Base-by-base conservation (phyloP, 2,888 invertebrate species). In the Cephus nigrinus region DNA sequence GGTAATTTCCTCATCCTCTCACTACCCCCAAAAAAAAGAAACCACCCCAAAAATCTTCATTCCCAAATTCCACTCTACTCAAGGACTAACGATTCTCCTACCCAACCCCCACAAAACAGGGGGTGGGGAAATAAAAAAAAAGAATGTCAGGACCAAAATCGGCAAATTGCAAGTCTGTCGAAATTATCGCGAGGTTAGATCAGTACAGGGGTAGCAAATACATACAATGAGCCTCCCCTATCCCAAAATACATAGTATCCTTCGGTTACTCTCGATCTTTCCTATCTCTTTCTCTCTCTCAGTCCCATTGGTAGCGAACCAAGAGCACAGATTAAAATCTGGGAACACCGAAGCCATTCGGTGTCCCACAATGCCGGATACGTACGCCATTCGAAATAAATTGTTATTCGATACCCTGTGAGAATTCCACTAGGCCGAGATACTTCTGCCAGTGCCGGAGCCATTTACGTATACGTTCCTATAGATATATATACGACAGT, bases 351-450 rank as follows among this genome's bases (percentile, higher is more conserved):
- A 32, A 71, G 71, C 71, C 71, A 71, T 71, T 40, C 71, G 71
- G 71, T 30, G 71, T 71, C 31, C 40, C 71, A 78, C 81, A 82
- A 82, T 80, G 75, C 79, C 74, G n/a, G 69, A 77, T 75, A 75
- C 71, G 74, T 32, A 32, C 31, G 77, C 81, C 81, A 83, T 84
- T 83, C 78, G 79, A 83, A 83, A 82, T 87, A 90, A 91, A 90
- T 90, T 90, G 91, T 90, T 90, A 91, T 90, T 88, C 88, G 90
- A 91, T 91, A 90, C 89, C 88, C 87, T 90, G 89, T 88, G 90
- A 90, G 89, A 90, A 89, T 89, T 89, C 71, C 31, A 74, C 23
- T 23, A 23, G 40, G 23, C 23, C 40, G 23, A 40, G 40, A 40
- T 40, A 15, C 40, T 40, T 23, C 23, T 40, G 40, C 23, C 40